Percentiles rank a stretch among this genome's conserved stretches.
Evolutionary conservation across 2,888 invertebrate genomes (phyloP).

Genomic region (Zaprionus obscuricornis): DNA sequence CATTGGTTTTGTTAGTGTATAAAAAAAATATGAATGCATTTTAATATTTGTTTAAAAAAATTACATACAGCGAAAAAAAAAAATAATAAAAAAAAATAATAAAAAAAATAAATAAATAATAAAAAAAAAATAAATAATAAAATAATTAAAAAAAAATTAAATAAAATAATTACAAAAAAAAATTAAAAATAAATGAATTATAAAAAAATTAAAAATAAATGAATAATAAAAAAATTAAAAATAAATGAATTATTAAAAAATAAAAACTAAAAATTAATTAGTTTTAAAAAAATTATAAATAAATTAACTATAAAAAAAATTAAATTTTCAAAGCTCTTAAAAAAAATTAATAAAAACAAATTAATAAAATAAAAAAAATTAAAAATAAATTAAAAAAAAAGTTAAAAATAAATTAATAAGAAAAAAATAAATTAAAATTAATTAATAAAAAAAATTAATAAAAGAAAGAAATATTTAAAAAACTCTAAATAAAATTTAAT

Average conservation of each 20-base stretch:
- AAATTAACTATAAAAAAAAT: too few relatives aligned
- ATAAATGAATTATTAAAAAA: background rate
- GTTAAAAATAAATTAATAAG: background rate
- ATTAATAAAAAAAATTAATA: background rate
- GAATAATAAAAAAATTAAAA: background rate
- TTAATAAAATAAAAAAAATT: background rate
- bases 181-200: background rate
- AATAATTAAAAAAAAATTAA: background rate
- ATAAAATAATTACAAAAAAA: background rate
- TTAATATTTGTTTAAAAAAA: too few relatives aligned
- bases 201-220: background rate
- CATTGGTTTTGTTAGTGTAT: too few relatives aligned
- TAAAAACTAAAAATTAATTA: background rate
- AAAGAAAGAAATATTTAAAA: background rate
- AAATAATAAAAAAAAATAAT: background rate
- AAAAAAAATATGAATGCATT: too few relatives aligned
- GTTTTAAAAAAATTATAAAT: background rate
- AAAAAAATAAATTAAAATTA: background rate
- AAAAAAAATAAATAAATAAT: background rate
- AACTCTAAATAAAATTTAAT: constrained; percentile 1
- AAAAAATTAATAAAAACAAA: background rate
- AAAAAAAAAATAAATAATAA: background rate
- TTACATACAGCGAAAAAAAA: too few relatives aligned
- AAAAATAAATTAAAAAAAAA: background rate
- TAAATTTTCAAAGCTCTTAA: background rate